Evolutionary conservation across 2,888 invertebrate species (phyloP), one percentile per base, ranked within the genome.

Genomic region (Siphlonurus alternatus): DNA sequence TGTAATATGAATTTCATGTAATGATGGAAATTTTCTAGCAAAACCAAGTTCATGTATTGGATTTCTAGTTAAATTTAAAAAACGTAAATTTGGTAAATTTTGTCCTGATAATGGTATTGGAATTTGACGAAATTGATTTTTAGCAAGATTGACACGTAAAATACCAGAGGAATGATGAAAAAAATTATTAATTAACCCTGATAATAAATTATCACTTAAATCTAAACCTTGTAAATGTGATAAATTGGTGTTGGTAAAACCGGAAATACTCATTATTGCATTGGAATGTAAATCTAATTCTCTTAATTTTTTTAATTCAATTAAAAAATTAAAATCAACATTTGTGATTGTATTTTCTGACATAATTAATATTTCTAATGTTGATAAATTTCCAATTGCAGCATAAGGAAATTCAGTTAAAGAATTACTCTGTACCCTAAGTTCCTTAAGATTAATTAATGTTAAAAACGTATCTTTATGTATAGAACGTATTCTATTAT

Each of bases 51-150:
- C 70, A 70, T 87, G 87, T 65, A 93, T 78, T 0, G 89, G 87
- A 76, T 94, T 94, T 1, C 83, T 85, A 7, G 91, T 90, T 70
- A 94, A 79, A 73, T 93, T 93, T 2, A 94, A 77, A 78, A 86
- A 86, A 15, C 81, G 83, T 1, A 92, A 76, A 2, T 83, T 83
- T 0, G 87, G 87, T 59, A 90, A 77, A 62, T 87, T 86, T 60
- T 84, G 82, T 69, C 86, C 86, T 1, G 89, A 87, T 25, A 92
- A 76, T 0, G 88, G 87, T 63, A 83, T 84, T 1, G 92, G 91
- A 69, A 93, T 86, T 74, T 89, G 85, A 68, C 85, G 82, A 69
- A 93, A 88, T 63, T 85, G 81, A 77, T 93, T 93, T 66, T 80
- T 81, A 1, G 92, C 87, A 66, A 92, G 74, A 72, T 92, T 89